A percentile compares a stretch with the other conserved stretches of the same genome.
Conservation (phyloP, 2,888 invertebrate genomes). For the Eupithecia insigniata region DNA sequence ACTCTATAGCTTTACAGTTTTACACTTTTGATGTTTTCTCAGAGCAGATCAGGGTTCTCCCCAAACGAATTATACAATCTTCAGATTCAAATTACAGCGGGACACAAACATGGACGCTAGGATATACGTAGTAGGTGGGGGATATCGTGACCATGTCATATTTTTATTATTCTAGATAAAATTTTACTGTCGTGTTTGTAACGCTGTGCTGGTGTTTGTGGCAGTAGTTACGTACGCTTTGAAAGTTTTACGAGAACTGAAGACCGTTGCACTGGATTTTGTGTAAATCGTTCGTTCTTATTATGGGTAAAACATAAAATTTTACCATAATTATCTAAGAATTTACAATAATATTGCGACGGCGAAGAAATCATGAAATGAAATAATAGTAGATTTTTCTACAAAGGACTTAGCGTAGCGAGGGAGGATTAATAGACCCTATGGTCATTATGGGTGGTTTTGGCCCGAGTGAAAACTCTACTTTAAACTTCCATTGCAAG, state of each 20-base stretch:
- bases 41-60: neutral
- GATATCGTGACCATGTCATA: constrained; percentile 47
- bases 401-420: too few species aligned
- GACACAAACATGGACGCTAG: neutral
- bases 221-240: constrained; percentile 31
- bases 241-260: constrained; percentile 30
- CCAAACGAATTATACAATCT: neutral
- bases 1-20: neutral
- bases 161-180: constrained; percentile 65
- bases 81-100: neutral
- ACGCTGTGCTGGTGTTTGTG: constrained; percentile 43
- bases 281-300: neutral
- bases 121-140: neutral
- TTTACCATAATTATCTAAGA: neutral
- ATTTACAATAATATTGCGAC: neutral
- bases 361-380: neutral
- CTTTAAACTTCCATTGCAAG: too few species aligned
- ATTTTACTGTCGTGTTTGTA: constrained; percentile 64
- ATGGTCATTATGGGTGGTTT: too few species aligned
- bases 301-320: neutral
- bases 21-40: neutral
- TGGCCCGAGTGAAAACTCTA: too few species aligned
- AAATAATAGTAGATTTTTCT: neutral
- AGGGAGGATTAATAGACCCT: too few species aligned
- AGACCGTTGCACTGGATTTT: constrained; percentile 17